Percentiles rank a stretch among this genome's conserved stretches.
These are phyloP conservation scores for Aphidius colemani DNA, from an alignment of 2,888 invertebrate species.

Conservation along the genomic window DNA sequence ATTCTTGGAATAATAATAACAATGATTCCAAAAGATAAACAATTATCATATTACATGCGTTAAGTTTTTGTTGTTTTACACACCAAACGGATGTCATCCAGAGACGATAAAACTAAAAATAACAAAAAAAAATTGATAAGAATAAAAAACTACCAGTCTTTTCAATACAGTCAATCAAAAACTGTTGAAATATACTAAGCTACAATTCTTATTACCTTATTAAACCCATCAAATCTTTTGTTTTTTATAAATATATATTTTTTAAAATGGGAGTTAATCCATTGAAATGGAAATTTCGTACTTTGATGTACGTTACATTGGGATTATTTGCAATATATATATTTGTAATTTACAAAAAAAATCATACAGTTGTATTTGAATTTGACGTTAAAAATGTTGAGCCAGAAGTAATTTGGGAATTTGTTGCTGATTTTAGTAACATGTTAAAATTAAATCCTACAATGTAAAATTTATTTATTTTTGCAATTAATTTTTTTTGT, in stretches of 20 bases:
- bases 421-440: slow-evolving; percentile 76
- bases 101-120: no score
- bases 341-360: slow-evolving; percentile 49
- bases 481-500: not conserved
- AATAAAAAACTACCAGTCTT: no score
- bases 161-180: no score
- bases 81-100: no score
- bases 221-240: no score
- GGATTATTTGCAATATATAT: slow-evolving; percentile 40
- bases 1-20: no score
- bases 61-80: no score
- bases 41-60: no score
- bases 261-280: slow-evolving; percentile 51
- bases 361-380: slow-evolving; percentile 50
- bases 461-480: slow-evolving; percentile 64
- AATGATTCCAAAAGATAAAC: no score
- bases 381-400: slow-evolving; percentile 63
- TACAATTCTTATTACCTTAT: no score
- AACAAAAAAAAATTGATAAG: no score
- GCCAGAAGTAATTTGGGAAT: slow-evolving; percentile 72
- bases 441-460: slow-evolving; percentile 74
- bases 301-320: slow-evolving; percentile 40
- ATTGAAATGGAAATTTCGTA: slow-evolving; percentile 54
- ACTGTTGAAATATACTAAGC: no score
- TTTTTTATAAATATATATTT: slow-evolving; percentile 26